Evolutionary conservation across 2,888 invertebrate species (phyloP), one percentile per base, ranked within the genome.

Genomic region (Adela reaumurella): DNA sequence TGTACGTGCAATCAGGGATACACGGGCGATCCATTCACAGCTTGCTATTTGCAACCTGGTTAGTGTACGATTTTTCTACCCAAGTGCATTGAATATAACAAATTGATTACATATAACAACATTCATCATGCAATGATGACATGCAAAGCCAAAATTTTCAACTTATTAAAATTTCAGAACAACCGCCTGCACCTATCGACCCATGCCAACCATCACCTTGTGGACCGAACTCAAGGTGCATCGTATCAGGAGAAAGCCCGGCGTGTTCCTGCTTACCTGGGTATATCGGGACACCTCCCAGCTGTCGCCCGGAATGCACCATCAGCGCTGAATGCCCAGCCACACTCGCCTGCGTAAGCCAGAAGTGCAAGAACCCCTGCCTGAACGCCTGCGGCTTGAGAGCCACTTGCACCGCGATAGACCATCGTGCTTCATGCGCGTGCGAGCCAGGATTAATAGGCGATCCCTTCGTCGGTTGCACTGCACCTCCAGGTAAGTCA

Each of bases 1-100:
- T 90, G 90, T 62, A 83, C 85, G 46, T 90, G 90, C 60, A 74
- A 84, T 52, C 79, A 83, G 55, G 85, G 84, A 18, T 85, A 80
- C 53, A 84, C 84, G 53, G 90, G 90, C 20, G 87, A 89, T 77
- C 88, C 89, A 11, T 88, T 89, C 62, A 77, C 81, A 3, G 81
- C 84, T 58, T 88, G 88, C 59, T 74, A 82, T 57, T 70, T 71
- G 11, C 62, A 74, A 56, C 82, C 83, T 67, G 81, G 86, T 86
- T 74, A 67, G 61, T 46, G 47, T 52, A 46, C 17, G 17, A 11
- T 28, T 24, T 24, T 24, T 4, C 8, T 4, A 24, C 48, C 43
- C n/a, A n/a, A n/a, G n/a, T n/a, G n/a, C n/a, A n/a, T n/a, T n/a
- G n/a, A n/a, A n/a, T n/a, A n/a, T n/a, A n/a, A n/a, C n/a, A n/a